These are phyloP conservation scores for Lycocerus yunnanus DNA, from an alignment of 2,888 invertebrate genomes.

Conservation along the genomic window DNA sequence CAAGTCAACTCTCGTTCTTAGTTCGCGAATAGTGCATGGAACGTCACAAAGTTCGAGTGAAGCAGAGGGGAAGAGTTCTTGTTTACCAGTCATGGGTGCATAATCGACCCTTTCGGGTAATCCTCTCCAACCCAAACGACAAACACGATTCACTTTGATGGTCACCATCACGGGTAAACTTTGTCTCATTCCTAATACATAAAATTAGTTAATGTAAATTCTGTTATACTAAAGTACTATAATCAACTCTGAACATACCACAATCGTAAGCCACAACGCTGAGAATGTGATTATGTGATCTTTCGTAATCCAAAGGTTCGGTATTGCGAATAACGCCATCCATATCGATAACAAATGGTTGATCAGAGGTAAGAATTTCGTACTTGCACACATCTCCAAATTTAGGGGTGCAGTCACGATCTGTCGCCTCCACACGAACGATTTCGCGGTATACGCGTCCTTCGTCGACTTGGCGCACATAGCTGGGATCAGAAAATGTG, in stretches of 20 bases:
- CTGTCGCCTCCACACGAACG: slow-evolving; percentile 87
- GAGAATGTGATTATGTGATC: slow-evolving; percentile 93
- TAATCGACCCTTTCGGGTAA: slow-evolving; percentile 86
- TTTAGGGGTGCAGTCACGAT: slow-evolving; percentile 93
- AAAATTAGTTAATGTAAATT: background rate
- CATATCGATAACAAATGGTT: slow-evolving; percentile 89
- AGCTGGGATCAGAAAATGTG: slow-evolving; percentile 87
- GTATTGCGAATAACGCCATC: slow-evolving; percentile 96
- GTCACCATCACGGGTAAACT: slow-evolving; percentile 96
- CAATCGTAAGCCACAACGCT: slow-evolving; percentile 97
- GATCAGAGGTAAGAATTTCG: slow-evolving; percentile 90
- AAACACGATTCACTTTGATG: slow-evolving; percentile 71
- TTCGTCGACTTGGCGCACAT: slow-evolving; percentile 89
- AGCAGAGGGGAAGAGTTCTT: slow-evolving; percentile 81
- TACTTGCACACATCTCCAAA: slow-evolving; percentile 97
- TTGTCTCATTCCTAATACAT: slow-evolving; percentile 70
- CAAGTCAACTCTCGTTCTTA: slow-evolving; percentile 57
- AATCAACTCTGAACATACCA: slow-evolving; percentile 57
- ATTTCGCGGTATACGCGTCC: slow-evolving; percentile 89
- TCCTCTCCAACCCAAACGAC: slow-evolving; percentile 61
- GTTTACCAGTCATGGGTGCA: slow-evolving; percentile 79
- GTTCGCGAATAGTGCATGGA: slow-evolving; percentile 60
- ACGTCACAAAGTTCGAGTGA: slow-evolving; percentile 67
- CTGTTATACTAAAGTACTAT: background rate
- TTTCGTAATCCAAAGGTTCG: slow-evolving; percentile 88